Evolutionary conservation across 2,797 vertebrate genomes (phyloP).

Genomic region (Petrocephalus schoutedeni): DNA sequence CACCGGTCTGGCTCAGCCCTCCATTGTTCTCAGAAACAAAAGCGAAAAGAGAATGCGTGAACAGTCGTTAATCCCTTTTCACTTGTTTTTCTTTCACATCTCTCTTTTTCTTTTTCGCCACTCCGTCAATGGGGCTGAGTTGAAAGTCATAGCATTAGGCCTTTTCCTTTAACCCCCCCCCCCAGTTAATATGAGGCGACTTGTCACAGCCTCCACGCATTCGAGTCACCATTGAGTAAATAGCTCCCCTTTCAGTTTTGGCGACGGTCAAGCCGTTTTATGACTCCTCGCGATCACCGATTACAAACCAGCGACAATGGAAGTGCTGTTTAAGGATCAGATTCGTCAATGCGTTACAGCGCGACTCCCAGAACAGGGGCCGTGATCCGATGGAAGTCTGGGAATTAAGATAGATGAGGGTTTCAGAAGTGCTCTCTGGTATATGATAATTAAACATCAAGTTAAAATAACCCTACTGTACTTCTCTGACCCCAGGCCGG

Average conservation of each 20-base stretch:
- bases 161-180: slow-evolving; percentile 41
- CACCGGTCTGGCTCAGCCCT: slow-evolving; percentile 55
- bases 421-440: slow-evolving; percentile 49
- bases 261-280: slow-evolving; percentile 53
- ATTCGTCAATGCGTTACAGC: slow-evolving; percentile 58
- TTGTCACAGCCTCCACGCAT: slow-evolving; percentile 46
- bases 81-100: slow-evolving; percentile 53
- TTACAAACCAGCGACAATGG: slow-evolving; percentile 64
- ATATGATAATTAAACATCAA: slow-evolving; percentile 55
- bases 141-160: slow-evolving; percentile 54
- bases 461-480: slow-evolving; percentile 50
- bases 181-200: slow-evolving; percentile 68
- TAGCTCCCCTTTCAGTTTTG: slow-evolving; percentile 50
- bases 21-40: slow-evolving; percentile 66
- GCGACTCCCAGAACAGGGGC: slow-evolving; percentile 56
- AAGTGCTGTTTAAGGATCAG: slow-evolving; percentile 52
- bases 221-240: slow-evolving; percentile 47
- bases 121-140: slow-evolving; percentile 58
- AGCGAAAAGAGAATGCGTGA: slow-evolving; percentile 68
- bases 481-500: slow-evolving; percentile 68
- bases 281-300: slow-evolving; percentile 60
- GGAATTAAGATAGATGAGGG: slow-evolving; percentile 60
- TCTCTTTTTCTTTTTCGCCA: slow-evolving; percentile 33
- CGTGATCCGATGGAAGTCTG: slow-evolving; percentile 40
- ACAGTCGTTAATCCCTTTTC: slow-evolving; percentile 73